Conservation (phyloP, 2,797 vertebrate species). For the Buceros bicornis region DNA sequence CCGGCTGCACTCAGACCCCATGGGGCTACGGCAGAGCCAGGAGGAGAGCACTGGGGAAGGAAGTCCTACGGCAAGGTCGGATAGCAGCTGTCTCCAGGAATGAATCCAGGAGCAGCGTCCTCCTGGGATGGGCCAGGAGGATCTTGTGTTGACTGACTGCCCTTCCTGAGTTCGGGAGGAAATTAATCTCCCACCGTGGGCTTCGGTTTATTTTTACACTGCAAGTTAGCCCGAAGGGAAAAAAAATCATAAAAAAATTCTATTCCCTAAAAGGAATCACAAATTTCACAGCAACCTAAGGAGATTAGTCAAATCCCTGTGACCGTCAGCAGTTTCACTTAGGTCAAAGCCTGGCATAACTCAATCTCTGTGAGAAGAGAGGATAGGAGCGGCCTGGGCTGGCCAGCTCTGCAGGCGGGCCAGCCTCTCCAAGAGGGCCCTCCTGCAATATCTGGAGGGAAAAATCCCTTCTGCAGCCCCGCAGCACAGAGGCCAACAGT, state of each 20-base stretch:
- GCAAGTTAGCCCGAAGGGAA: neutral
- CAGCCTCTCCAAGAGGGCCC: neutral
- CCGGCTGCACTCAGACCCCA: neutral
- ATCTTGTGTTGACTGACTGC: slow-evolving; percentile 56
- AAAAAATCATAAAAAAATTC: slow-evolving; percentile 30
- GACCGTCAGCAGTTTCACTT: slow-evolving; percentile 66
- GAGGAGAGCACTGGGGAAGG: slow-evolving; percentile 36
- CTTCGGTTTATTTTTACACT: slow-evolving; percentile 66
- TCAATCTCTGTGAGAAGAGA: slow-evolving; percentile 67
- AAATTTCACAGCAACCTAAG: slow-evolving; percentile 64
- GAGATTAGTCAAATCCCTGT: slow-evolving; percentile 69
- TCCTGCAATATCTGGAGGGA: slow-evolving; percentile 9
- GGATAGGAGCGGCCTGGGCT: neutral
- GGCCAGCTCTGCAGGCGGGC: neutral
- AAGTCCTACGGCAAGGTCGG: slow-evolving; percentile 36
- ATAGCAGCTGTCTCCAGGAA: slow-evolving; percentile 68
- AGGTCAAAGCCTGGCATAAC: slow-evolving; percentile 75
- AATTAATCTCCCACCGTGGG: slow-evolving; percentile 56
- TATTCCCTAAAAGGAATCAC: slow-evolving; percentile 64
- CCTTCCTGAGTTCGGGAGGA: slow-evolving; percentile 47
- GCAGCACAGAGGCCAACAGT: neutral
- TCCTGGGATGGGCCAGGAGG: slow-evolving; percentile 64
- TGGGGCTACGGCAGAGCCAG: neutral
- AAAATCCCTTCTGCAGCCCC: neutral
- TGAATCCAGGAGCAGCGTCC: slow-evolving; percentile 53